phyloP scores from a whole-genome alignment of 2,888 invertebrate genomes.

The Ischnura elegans region DNA sequence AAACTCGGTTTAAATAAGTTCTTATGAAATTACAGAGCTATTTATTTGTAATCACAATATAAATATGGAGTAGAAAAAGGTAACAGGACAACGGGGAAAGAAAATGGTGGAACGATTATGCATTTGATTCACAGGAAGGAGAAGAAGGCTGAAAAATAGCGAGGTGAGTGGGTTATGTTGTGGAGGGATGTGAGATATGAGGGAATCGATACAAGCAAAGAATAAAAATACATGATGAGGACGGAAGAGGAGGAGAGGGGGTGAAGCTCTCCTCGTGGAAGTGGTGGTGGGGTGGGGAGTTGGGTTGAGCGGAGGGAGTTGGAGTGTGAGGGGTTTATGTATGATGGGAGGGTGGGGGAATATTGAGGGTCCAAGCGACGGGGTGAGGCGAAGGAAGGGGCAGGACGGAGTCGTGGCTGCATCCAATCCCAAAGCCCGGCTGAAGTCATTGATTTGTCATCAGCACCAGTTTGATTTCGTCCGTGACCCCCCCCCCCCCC shows the following conservation, averaged over 20 bases:
- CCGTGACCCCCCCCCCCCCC: conserved; percentile 40
- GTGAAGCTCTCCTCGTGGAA: not conserved
- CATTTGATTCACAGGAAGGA: not conserved
- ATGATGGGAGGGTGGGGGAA: not conserved
- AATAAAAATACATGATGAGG: conserved; percentile 28
- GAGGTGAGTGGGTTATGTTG: not conserved
- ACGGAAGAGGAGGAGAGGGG: not conserved
- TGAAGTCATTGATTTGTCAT: conserved; percentile 66
- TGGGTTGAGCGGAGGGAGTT: not conserved
- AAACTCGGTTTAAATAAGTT: too few relatives aligned
- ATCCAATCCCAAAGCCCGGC: conserved; percentile 62
- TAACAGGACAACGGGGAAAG: too few relatives aligned
- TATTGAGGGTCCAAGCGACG: not conserved
- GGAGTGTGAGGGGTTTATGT: not conserved
- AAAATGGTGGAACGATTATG: too few relatives aligned
- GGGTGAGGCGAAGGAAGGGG: not conserved
- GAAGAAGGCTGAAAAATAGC: not conserved
- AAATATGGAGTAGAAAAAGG: too few relatives aligned
- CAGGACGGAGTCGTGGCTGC: conserved; percentile 19
- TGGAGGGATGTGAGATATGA: not conserved
- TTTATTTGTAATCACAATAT: too few relatives aligned
- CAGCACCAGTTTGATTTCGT: conserved; percentile 67
- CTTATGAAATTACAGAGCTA: too few relatives aligned
- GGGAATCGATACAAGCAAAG: not conserved
- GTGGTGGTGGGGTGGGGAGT: too few relatives aligned